These are phyloP conservation scores for Keiferia lycopersicella DNA, from an alignment of 2,888 invertebrate species.

Conservation along the genomic window DNA sequence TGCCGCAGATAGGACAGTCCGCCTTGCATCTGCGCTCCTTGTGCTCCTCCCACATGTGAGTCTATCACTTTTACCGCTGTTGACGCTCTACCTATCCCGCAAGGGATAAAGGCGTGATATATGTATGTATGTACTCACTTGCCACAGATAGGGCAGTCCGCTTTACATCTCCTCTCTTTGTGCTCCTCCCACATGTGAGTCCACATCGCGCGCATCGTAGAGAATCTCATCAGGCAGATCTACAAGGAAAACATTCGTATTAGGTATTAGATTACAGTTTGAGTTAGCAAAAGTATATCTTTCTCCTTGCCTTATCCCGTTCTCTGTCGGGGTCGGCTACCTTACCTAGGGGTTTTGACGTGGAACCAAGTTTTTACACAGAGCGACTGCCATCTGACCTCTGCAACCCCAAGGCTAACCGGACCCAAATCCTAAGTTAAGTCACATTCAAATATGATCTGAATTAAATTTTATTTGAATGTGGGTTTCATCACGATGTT, in stretches of 20 bases:
- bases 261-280: background rate
- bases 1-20: constrained; percentile 53
- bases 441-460: no score
- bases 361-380: no score
- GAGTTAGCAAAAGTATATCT: no score
- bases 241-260: background rate
- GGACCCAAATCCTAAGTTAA: no score
- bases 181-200: constrained; percentile 57
- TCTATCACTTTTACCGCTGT: background rate
- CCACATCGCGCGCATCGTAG: constrained; percentile 43
- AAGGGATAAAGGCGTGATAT: background rate
- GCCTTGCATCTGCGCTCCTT: constrained; percentile 32
- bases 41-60: background rate
- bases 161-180: constrained; percentile 39
- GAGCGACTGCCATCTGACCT: no score
- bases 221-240: constrained; percentile 40
- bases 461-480: no score
- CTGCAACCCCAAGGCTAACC: no score
- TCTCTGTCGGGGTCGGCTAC: no score
- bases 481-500: no score
- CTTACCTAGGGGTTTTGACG: no score
- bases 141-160: constrained; percentile 53
- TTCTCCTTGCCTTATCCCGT: no score
- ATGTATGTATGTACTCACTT: constrained; percentile 15
- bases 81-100: background rate